Percentiles rank a stretch among this genome's conserved stretches.
These are phyloP conservation scores for Hippasteria phrygiana DNA, from an alignment of 53 echinoderm and acorn worm species.

Conservation along the genomic window DNA sequence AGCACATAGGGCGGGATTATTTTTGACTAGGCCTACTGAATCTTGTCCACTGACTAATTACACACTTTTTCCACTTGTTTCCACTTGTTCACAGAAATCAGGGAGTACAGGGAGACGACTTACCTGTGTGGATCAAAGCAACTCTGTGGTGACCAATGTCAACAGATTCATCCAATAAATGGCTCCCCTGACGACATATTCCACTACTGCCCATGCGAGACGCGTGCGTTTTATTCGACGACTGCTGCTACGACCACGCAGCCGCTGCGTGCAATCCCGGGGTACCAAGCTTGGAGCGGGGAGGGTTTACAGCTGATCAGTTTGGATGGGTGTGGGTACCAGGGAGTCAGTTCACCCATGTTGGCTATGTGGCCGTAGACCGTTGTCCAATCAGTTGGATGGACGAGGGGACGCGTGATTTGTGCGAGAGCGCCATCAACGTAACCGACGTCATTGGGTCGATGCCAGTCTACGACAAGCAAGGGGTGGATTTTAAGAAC, in stretches of 20 bases:
- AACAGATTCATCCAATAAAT: conserved; percentile 29
- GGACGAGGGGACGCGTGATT: neutral
- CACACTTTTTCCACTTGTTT: neutral
- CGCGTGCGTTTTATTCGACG: conserved; percentile 41
- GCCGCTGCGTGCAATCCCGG: neutral
- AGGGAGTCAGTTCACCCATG: conserved; percentile 21
- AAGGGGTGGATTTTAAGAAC: conserved; percentile 62
- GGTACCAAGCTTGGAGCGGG: neutral
- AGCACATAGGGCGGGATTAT: neutral
- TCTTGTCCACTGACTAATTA: too few relatives aligned
- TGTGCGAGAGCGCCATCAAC: conserved; percentile 25
- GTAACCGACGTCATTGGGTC: conserved; percentile 37
- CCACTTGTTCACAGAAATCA: neutral
- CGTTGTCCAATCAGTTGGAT: conserved; percentile 43
- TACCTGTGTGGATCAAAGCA: conserved; percentile 34
- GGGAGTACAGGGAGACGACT: conserved; percentile 5
- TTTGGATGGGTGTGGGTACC: conserved; percentile 8
- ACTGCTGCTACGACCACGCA: conserved; percentile 53
- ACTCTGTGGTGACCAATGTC: neutral
- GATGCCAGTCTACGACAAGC: conserved; percentile 29
- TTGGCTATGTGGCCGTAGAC: conserved; percentile 36
- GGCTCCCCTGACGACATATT: neutral
- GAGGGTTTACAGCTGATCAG: neutral
- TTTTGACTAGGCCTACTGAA: neutral
- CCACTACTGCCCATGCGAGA: conserved; percentile 61